Base-by-base conservation (phyloP, 2,113 vertebrate genomes). In the Myotis brandtii region DNA sequence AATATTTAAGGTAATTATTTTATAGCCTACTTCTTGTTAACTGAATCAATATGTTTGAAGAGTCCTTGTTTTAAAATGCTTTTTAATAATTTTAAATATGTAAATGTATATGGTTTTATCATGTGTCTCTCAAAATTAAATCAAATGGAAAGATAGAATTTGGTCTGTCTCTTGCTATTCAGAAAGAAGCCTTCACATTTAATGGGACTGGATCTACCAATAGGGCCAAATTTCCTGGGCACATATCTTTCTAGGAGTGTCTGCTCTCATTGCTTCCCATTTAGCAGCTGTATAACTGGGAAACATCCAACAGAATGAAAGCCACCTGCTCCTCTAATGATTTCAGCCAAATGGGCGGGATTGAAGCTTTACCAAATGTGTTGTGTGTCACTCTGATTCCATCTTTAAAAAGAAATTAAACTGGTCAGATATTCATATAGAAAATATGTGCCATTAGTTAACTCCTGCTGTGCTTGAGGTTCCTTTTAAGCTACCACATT, bases 231-330 rank as follows among this genome's bases (percentile, higher is more conserved):
- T 97, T 97, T 97, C 93, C 93, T 89, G 96, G 94, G 86, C 97
- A 93, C 48, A 37, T 64, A 14, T 95, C 95, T 95, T 95, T 95
- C 85, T 94, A 94, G 94, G 95, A 96, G 93, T 89, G 97, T 93
- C 89, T 95, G 94, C 93, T 91, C 89, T 91, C 83, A 91, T 95
- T 84, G 59, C 95, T 96, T 87, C 56, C 93, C 95, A 96, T 96
- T 97, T 95, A 97, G 92, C 97, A 97, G 94, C 97, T 97, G 97
- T 96, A 97, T 91, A 89, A 89, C 91, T 97, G 97, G 97, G 96
- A 96, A 89, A 37, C 56, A 1, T 91, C 96, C 97, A 97, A 72
- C 83, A 97, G 97, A 97, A 96, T 96, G 92, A 96, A 96, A 94
- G 94, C 97, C 97, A 97, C 96, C 97, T 97, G 97, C 94, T 96